phyloP scores from a whole-genome alignment of 2,113 vertebrate genomes.

The Anolis sagrei region DNA sequence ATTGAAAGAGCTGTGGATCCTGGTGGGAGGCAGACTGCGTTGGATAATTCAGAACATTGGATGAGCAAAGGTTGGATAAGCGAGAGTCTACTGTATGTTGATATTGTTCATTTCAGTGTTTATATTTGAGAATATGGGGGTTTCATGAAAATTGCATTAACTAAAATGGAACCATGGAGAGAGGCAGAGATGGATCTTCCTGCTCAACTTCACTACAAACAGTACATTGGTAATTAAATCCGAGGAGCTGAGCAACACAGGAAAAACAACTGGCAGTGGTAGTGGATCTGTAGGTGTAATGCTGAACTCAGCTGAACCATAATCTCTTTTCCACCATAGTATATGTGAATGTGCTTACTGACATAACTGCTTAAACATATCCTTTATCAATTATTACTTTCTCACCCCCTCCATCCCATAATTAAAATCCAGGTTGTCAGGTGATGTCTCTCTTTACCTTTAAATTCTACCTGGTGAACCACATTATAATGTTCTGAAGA shows the following conservation, averaged over 20 bases:
- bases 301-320: slow-evolving; percentile 39
- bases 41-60: too few species aligned
- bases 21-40: too few species aligned
- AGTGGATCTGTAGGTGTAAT: slow-evolving; percentile 32
- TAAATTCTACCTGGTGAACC: slow-evolving; percentile 19
- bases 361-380: slow-evolving; percentile 33
- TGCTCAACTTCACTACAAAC: neutral
- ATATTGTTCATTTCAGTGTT: neutral
- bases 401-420: neutral
- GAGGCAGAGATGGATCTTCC: neutral
- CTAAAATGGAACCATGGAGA: slow-evolving; percentile 7
- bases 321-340: slow-evolving; percentile 33
- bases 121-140: neutral
- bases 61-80: too few species aligned
- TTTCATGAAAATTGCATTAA: slow-evolving; percentile 4
- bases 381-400: slow-evolving; percentile 22
- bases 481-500: neutral
- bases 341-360: neutral
- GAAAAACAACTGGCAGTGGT: slow-evolving; percentile 9
- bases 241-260: slow-evolving; percentile 32
- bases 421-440: slow-evolving; percentile 13
- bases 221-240: neutral
- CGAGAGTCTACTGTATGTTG: too few species aligned
- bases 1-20: too few species aligned
- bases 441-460: slow-evolving; percentile 29